A percentile compares a stretch with the other conserved stretches of the same genome.
Conservation (phyloP, 1,140 invertebrate genomes). For the Pseudomyrmex sp. region DNA sequence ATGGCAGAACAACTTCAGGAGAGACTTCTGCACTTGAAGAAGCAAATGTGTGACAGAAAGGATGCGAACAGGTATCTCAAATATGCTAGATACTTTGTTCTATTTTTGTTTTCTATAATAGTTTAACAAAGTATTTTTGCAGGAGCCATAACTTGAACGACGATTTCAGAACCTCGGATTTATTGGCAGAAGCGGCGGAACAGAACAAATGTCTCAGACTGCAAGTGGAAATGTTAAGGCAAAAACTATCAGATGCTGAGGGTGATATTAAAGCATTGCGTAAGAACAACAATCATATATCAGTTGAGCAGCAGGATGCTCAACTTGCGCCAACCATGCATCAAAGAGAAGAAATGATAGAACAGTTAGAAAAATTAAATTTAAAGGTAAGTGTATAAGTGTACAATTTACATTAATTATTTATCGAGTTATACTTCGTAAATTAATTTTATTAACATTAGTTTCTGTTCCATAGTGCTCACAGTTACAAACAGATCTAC, state of each 20-base stretch:
- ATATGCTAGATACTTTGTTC: no score
- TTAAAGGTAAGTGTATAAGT: constrained; percentile 85
- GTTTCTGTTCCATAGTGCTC: constrained; percentile 83
- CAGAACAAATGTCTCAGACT: constrained; percentile 89
- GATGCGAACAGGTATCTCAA: constrained; percentile 69
- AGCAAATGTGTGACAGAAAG: constrained; percentile 76
- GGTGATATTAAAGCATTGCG: constrained; percentile 90
- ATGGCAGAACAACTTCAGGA: constrained; percentile 92
- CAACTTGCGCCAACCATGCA: constrained; percentile 82
- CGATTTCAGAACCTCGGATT: constrained; percentile 77
- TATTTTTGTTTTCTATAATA: not conserved
- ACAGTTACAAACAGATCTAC: constrained; percentile 90
- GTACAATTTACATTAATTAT: not conserved
- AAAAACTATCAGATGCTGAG: constrained; percentile 90
- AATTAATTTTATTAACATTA: constrained; percentile 16
- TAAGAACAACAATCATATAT: constrained; percentile 78
- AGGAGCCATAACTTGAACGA: constrained; percentile 66
- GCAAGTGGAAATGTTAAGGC: constrained; percentile 89
- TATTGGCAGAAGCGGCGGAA: constrained; percentile 87
- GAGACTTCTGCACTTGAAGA: constrained; percentile 86
- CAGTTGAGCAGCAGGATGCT: constrained; percentile 69
- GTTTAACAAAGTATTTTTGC: constrained; percentile 43
- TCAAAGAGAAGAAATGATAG: constrained; percentile 89
- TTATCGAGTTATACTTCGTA: not conserved
- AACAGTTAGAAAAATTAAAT: constrained; percentile 89